phyloP scores from a whole-genome alignment of 2,113 vertebrate species.

The Cettia cetti region DNA sequence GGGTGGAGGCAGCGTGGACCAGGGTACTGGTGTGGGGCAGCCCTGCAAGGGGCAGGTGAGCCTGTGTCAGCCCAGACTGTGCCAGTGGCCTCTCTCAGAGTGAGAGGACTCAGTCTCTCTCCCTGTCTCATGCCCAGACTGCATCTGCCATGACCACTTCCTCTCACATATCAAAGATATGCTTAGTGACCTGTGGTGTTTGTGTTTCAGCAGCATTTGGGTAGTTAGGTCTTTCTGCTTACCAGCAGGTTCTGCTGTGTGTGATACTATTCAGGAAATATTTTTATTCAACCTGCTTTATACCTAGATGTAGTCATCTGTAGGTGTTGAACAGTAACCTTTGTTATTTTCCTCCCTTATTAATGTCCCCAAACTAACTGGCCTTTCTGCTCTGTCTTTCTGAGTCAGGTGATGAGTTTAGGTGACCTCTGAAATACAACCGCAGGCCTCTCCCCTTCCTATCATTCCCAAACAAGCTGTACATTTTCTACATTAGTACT shows the following conservation, averaged over 20 bases:
- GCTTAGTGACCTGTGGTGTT: neutral
- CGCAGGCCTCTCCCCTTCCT: neutral
- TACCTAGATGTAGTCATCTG: neutral
- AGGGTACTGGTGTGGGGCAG: fast-evolving
- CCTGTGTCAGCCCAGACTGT: fast-evolving
- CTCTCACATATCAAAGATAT: neutral
- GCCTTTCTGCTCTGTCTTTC: neutral
- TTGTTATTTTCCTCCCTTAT: neutral
- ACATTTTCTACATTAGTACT: neutral
- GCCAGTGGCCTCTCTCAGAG: neutral
- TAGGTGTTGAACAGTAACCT: neutral
- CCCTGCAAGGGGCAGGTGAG: fast-evolving
- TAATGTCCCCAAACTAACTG: neutral
- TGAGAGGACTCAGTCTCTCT: neutral
- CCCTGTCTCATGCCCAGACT: neutral
- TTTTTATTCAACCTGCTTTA: neutral
- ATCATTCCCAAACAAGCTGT: neutral
- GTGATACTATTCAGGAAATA: neutral
- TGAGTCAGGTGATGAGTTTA: neutral
- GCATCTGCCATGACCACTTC: neutral
- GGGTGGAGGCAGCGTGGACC: fast-evolving
- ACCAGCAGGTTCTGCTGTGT: neutral
- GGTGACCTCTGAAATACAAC: neutral
- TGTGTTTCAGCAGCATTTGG: neutral
- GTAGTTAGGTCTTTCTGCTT: neutral